These are phyloP conservation scores for Menura novaehollandiae DNA, from an alignment of 2,113 vertebrate genomes.

Conservation along the genomic window DNA sequence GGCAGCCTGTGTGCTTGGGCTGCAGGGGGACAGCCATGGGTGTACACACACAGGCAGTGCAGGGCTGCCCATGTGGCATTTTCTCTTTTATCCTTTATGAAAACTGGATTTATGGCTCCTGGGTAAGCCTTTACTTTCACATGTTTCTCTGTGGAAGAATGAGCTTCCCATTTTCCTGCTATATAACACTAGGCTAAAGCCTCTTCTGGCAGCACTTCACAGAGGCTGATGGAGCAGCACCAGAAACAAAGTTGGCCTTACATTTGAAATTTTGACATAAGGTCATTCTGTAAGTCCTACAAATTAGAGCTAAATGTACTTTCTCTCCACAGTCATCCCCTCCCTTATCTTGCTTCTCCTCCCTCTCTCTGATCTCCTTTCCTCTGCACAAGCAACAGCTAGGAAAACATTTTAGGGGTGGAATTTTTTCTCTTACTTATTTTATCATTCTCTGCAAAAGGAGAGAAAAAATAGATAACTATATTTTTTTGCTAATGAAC, in stretches of 20 bases:
- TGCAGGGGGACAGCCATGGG: not conserved
- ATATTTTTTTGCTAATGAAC: fast-evolving
- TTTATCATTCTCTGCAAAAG: not conserved
- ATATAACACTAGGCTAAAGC: not conserved
- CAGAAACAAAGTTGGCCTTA: not conserved
- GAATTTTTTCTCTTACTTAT: not conserved
- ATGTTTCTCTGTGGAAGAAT: not conserved
- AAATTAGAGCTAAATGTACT: not conserved
- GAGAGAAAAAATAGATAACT: not conserved
- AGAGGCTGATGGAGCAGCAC: not conserved
- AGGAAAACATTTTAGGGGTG: not conserved
- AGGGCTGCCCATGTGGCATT: not conserved
- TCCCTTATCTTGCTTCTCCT: not conserved
- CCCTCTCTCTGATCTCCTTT: not conserved
- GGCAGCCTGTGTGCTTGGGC: fast-evolving
- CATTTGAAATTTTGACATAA: not conserved
- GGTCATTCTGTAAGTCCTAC: not conserved
- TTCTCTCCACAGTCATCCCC: not conserved
- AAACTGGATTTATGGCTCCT: not conserved
- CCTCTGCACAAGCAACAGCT: not conserved
- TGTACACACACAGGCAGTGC: fast-evolving
- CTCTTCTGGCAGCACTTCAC: not conserved
- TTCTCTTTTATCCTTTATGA: not conserved
- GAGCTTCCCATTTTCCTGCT: not conserved
- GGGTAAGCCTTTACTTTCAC: not conserved